Evolutionary conservation across 2,888 invertebrate species (phyloP).

Genomic region (Eristalis tenax): DNA sequence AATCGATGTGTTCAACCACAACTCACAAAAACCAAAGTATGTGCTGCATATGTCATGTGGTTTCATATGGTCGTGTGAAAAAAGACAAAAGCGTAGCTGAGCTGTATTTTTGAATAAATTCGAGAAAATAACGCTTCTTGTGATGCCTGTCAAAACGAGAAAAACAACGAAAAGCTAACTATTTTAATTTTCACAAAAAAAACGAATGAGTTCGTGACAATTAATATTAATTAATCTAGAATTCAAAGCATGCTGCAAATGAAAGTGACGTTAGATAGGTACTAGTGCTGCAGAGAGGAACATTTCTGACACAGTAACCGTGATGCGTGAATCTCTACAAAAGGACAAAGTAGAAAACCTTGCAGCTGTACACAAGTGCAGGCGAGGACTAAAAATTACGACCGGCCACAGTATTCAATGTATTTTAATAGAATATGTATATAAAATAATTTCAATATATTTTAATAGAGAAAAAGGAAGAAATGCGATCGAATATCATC

Average conservation of each 20-base stretch:
- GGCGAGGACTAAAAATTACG: too few species aligned
- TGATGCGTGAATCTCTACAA: too few species aligned
- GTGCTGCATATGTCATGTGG: slow-evolving; percentile 20
- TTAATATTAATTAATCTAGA: not conserved
- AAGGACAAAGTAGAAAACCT: too few species aligned
- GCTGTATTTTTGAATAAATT: not conserved
- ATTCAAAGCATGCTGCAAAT: not conserved
- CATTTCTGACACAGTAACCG: too few species aligned
- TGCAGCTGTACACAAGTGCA: too few species aligned
- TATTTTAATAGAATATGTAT: too few species aligned
- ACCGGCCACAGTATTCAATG: too few species aligned
- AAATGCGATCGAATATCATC: too few species aligned
- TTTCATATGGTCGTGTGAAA: slow-evolving; percentile 5
- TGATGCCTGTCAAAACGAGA: not conserved
- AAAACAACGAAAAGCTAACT: not conserved
- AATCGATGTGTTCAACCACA: slow-evolving; percentile 19
- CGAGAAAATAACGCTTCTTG: not conserved
- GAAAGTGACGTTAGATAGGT: not conserved
- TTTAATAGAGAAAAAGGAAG: too few species aligned
- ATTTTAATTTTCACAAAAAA: not conserved
- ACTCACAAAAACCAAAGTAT: slow-evolving; percentile 9
- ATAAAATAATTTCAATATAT: too few species aligned
- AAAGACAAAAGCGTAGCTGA: not conserved
- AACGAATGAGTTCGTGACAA: not conserved
- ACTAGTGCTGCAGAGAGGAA: not conserved